Evolutionary conservation across 2,888 invertebrate species (phyloP).

Genomic region (Phrixothrix hirtus): DNA sequence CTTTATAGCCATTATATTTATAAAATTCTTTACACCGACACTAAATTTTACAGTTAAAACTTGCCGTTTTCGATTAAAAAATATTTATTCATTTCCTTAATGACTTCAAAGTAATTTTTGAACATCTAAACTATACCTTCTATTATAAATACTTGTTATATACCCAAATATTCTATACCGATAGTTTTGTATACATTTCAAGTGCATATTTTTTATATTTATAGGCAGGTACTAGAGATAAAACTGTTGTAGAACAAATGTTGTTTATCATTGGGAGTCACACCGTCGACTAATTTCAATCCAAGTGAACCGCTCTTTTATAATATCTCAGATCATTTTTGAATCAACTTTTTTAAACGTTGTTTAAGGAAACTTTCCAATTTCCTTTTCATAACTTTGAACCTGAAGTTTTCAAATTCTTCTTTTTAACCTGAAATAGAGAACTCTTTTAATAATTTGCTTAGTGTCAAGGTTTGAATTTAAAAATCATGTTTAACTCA

Average conservation of each 20-base stretch:
- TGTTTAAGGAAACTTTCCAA: constrained; percentile 1
- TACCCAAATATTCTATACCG: constrained; percentile 3
- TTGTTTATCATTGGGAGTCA: constrained; percentile 18
- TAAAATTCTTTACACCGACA: constrained; percentile 13
- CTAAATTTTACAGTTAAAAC: constrained; percentile 11
- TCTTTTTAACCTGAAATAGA: not conserved
- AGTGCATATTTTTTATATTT: constrained; percentile 25
- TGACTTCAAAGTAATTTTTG: not conserved
- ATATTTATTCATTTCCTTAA: not conserved
- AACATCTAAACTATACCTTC: too few species aligned
- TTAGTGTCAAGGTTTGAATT: too few species aligned
- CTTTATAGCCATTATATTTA: constrained; percentile 28
- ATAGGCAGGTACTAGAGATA: constrained; percentile 17
- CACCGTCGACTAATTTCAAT: constrained; percentile 19
- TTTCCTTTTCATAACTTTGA: constrained; percentile 6
- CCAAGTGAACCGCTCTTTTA: constrained; percentile 16
- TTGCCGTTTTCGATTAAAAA: constrained; percentile 1
- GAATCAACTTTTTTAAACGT: constrained; percentile 11
- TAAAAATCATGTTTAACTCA: too few species aligned
- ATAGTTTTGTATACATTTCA: constrained; percentile 13
- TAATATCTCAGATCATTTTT: constrained; percentile 10
- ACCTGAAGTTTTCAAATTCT: constrained; percentile 6
- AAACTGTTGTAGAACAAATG: constrained; percentile 18
- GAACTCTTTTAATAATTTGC: too few species aligned
- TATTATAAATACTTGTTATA: too few species aligned